These are phyloP conservation scores for Proteles cristata DNA, from an alignment of 2,113 vertebrate species.

Conservation along the genomic window DNA sequence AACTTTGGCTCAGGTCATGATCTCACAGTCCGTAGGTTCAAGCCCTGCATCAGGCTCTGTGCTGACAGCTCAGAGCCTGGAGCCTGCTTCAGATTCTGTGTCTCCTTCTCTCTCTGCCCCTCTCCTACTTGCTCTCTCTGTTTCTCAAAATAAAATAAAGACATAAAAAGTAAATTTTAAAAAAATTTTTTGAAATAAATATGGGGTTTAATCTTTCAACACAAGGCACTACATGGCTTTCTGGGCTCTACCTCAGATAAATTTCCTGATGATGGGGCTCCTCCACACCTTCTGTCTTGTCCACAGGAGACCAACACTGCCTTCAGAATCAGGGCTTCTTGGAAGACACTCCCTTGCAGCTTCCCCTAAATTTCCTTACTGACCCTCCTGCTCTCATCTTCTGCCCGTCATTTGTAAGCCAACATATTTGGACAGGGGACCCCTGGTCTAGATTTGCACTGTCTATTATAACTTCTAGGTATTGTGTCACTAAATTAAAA, in stretches of 20 bases:
- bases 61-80: too few relatives aligned
- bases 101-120: too few relatives aligned
- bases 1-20: too few relatives aligned
- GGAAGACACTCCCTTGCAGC: neutral
- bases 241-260: neutral
- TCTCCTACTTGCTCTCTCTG: too few relatives aligned
- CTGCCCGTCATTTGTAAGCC: neutral
- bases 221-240: neutral
- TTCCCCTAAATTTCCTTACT: neutral
- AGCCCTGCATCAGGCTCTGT: too few relatives aligned
- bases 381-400: neutral
- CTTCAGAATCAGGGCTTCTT: neutral
- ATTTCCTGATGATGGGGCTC: neutral
- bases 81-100: too few relatives aligned
- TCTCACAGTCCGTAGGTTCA: too few relatives aligned
- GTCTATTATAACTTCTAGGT: neutral
- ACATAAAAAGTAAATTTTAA: too few relatives aligned
- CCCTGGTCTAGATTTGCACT: neutral
- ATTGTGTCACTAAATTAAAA: neutral
- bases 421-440: neutral
- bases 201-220: neutral
- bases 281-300: neutral
- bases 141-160: too few relatives aligned
- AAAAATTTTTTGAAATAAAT: neutral
- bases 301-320: neutral